phyloP scores from a whole-genome alignment of 1,140 invertebrate species.

The Macrobrachium rosenbergii region DNA sequence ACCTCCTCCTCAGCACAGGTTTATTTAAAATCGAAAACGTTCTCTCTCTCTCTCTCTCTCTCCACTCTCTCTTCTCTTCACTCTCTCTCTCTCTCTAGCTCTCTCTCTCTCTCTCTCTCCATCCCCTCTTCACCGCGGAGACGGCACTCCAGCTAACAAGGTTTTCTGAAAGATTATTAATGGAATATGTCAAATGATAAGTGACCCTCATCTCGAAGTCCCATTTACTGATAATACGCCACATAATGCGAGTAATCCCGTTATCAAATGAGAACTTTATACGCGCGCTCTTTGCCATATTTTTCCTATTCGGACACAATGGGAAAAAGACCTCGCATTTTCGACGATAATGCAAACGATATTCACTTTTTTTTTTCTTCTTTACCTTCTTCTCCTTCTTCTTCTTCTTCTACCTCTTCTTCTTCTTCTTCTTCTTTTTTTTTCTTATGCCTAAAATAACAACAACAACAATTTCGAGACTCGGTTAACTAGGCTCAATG shows the following conservation, averaged over 20 bases:
- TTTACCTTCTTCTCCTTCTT: no score
- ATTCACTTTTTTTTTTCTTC: no score
- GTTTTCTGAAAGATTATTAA: constrained; percentile 61
- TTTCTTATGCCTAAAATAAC: no score
- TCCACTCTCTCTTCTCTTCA: not conserved
- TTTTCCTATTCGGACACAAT: not conserved
- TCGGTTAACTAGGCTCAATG: not conserved
- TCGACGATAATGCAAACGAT: no score
- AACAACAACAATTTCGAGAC: no score
- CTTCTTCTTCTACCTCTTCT: no score
- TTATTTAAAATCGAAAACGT: constrained; percentile 63
- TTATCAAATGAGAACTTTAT: constrained; percentile 21
- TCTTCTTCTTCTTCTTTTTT: no score
- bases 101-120: constrained; percentile 18
- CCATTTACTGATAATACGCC: constrained; percentile 60
- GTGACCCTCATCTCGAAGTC: constrained; percentile 43
- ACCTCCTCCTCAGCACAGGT: constrained; percentile 59
- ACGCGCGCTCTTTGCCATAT: not conserved
- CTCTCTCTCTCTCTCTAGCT: constrained; percentile 25
- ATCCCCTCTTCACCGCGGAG: constrained; percentile 48
- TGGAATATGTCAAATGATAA: constrained; percentile 61
- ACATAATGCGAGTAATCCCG: constrained; percentile 50
- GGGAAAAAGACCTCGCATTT: no score
- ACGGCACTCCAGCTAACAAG: constrained; percentile 56
- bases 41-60: constrained; percentile 16